A percentile compares a stretch with the other conserved stretches of the same genome.
phyloP scores from a whole-genome alignment of 2,113 vertebrate genomes.

The Scalopus aquaticus region DNA sequence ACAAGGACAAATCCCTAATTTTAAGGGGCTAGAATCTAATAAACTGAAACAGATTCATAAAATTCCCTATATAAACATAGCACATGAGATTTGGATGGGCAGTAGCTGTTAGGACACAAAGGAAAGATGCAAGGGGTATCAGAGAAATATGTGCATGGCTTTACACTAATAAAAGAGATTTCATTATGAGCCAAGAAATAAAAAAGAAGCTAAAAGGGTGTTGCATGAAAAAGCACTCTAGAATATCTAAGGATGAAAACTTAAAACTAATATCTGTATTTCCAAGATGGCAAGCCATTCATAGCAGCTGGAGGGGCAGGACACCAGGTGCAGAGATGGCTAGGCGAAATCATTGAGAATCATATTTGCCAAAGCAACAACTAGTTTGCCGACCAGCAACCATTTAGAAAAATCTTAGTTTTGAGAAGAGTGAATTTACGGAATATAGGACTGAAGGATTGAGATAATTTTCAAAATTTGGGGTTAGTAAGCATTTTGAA shows the following conservation, averaged over 20 bases:
- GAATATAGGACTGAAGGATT: background rate
- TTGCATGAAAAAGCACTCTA: background rate
- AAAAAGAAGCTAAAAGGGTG: background rate
- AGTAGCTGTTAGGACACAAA: background rate
- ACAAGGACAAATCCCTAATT: background rate
- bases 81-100: background rate
- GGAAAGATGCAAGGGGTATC: background rate
- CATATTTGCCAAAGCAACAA: background rate
- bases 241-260: background rate
- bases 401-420: background rate
- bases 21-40: background rate
- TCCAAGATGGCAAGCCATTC: background rate
- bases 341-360: background rate
- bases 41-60: background rate
- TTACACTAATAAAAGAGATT: background rate
- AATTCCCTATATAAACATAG: background rate
- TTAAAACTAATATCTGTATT: background rate
- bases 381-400: background rate
- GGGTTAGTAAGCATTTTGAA: background rate
- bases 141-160: background rate
- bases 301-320: background rate
- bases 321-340: background rate
- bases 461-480: background rate
- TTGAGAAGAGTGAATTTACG: background rate
- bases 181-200: background rate